Conservation (phyloP, 2,888 invertebrate species). For the Cosmopolites sordidus region DNA sequence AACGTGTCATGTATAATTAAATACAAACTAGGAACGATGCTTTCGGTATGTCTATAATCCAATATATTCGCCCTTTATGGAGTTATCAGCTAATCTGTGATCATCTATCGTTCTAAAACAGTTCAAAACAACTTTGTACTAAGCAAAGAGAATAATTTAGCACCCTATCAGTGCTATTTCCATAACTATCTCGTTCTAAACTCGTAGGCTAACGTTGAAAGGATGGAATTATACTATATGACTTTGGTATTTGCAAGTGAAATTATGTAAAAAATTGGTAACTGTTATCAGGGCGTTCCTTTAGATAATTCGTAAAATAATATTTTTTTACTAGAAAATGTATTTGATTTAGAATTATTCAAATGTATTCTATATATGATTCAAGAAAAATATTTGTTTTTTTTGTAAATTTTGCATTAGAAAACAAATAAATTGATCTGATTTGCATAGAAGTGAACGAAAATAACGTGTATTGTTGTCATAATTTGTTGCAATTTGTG, state of each 20-base stretch:
- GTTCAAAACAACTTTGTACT: slow-evolving; percentile 19
- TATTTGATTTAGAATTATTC: too few species aligned
- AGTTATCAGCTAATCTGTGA: slow-evolving; percentile 12
- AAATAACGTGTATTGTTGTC: too few species aligned
- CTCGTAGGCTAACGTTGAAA: background rate
- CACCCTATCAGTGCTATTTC: slow-evolving; percentile 23
- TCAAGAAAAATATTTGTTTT: too few species aligned
- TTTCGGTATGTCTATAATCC: background rate
- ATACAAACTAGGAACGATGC: background rate
- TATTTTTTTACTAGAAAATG: too few species aligned
- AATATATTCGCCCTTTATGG: background rate
- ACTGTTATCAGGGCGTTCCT: too few species aligned
- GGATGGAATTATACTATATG: background rate
- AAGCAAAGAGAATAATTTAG: slow-evolving; percentile 27
- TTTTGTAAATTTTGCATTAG: too few species aligned
- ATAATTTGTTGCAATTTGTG: too few species aligned
- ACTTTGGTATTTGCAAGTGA: background rate
- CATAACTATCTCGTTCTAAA: slow-evolving; percentile 19
- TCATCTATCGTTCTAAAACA: slow-evolving; percentile 25
- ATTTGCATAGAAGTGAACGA: too few species aligned
- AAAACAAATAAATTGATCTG: too few species aligned
- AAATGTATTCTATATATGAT: too few species aligned
- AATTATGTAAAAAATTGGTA: too few species aligned
- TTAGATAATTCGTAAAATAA: too few species aligned
- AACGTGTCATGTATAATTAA: background rate